Base-by-base conservation (phyloP, 2,113 vertebrate species). In the Carollia perspicillata region DNA sequence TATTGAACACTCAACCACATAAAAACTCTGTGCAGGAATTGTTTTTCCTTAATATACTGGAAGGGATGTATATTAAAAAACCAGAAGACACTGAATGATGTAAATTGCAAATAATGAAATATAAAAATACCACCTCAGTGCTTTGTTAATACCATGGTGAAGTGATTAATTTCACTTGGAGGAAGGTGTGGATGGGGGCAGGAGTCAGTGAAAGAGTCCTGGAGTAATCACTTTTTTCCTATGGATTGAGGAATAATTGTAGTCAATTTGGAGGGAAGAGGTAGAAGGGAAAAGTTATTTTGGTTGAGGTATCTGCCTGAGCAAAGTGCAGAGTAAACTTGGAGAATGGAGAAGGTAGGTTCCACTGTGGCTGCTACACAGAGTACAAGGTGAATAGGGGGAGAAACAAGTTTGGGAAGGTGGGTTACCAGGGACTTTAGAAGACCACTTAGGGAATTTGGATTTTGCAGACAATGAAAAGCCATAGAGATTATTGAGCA, bases 121-220 rank as follows among this genome's bases (percentile, higher is more conserved):
- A 40, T 42, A 83, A 87, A 97, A 85, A 93, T 69, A 72, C 3
- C 63, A 79, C 63, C 26, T 89, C 55, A 49, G 55, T 75, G 74
- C 33, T 95, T 93, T 91, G 83, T 89, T 58, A 93, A 51, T 72
- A 86, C 42, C 14, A 35, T 18, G 26, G 78, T 44, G 10, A 90
- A 84, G 49, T 49, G 40, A 95, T 87, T 92, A 65, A 95, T 94
- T 89, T 96, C 51, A 92, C 26, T 79, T 75, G 71, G 51, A 42
- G 53, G 42, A 88, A 86, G 47, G 17, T 68, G 30, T 92, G 26
- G 33, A n/a, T 84, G 47, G n/a, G 44, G n/a, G 63, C 16, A 49
- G 30, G 71, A 87, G 47, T 91, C 71, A 80, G 47, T 72, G 35
- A 91, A 80, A 12, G 30, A 23, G 2, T 83, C 58, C 74, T 84